Evolutionary conservation across 2,797 vertebrate species (phyloP).

Genomic region (Lophius americanus): DNA sequence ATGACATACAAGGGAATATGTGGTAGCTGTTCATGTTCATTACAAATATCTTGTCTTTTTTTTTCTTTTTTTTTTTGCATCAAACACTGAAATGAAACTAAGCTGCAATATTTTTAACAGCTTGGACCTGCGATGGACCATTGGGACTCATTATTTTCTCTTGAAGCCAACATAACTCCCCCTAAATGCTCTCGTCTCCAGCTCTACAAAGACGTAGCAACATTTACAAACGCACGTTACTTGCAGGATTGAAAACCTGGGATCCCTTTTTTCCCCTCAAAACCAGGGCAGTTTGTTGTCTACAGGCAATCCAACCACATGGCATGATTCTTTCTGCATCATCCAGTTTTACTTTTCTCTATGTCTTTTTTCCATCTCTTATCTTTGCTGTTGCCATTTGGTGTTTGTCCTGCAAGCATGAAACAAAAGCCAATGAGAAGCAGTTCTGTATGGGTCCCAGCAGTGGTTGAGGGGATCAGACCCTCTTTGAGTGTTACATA

Average conservation of each 20-base stretch:
- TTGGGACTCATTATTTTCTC: constrained; percentile 70
- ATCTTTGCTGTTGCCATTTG: constrained; percentile 65
- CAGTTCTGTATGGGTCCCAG: constrained; percentile 70
- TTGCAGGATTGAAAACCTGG: constrained; percentile 50
- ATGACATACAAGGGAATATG: constrained; percentile 31
- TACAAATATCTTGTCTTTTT: constrained; percentile 30
- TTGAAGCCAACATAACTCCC: constrained; percentile 55
- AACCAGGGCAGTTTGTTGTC: constrained; percentile 62
- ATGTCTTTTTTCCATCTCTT: constrained; percentile 26
- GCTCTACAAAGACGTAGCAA: constrained; percentile 54
- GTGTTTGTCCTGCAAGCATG: constrained; percentile 67
- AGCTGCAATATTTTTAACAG: constrained; percentile 49
- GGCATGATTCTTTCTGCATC: constrained; percentile 68
- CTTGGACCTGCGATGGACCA: constrained; percentile 51
- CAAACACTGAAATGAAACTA: constrained; percentile 39
- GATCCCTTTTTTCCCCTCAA: constrained; percentile 43
- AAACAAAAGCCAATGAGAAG: constrained; percentile 78
- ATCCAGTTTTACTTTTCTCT: constrained; percentile 63
- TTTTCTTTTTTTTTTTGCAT: constrained; percentile 29
- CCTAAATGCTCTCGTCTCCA: constrained; percentile 59
- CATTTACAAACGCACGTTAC: constrained; percentile 66
- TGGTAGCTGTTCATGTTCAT: constrained; percentile 23
- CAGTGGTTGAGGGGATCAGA: constrained; percentile 71
- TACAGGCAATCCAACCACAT: constrained; percentile 67
- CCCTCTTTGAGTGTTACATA: constrained; percentile 73